Conservation (phyloP, 2,888 invertebrate species). For the Acronicta psi region DNA sequence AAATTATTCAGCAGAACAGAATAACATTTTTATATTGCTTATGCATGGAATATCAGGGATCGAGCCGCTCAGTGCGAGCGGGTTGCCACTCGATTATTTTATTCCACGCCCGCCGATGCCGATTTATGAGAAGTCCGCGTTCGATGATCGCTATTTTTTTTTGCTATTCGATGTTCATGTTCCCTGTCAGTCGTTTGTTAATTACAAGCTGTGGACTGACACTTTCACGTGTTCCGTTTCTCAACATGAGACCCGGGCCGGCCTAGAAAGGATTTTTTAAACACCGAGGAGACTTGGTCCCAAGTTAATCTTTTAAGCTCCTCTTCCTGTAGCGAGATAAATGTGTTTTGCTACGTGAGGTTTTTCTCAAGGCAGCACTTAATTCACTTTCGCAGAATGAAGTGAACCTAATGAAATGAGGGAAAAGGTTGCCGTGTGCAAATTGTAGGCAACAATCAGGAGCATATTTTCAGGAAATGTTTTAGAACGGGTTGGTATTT, state of each 20-base stretch:
- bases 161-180: constrained; percentile 60
- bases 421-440: constrained; percentile 9
- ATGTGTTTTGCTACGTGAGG: constrained; percentile 52
- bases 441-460: constrained; percentile 10
- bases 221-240: constrained; percentile 34
- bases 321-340: constrained; percentile 52
- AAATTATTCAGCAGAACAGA: constrained; percentile 82
- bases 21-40: constrained; percentile 79
- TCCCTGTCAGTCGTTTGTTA: constrained; percentile 42
- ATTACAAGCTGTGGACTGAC: constrained; percentile 37
- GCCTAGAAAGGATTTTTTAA: constrained; percentile 37
- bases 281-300: constrained; percentile 42
- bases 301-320: constrained; percentile 55
- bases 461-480: constrained; percentile 19
- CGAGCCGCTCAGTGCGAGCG: constrained; percentile 64
- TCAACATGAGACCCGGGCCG: constrained; percentile 20
- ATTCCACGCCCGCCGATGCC: constrained; percentile 61
- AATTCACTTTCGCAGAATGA: constrained; percentile 45
- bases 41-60: constrained; percentile 79
- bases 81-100: constrained; percentile 75
- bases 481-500: constrained; percentile 20
- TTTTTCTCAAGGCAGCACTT: constrained; percentile 50
- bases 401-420: constrained; percentile 46
- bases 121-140: constrained; percentile 67
- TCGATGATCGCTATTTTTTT: constrained; percentile 59